Conservation (phyloP, 2,888 invertebrate genomes). For the Clepsis dumicolana region DNA sequence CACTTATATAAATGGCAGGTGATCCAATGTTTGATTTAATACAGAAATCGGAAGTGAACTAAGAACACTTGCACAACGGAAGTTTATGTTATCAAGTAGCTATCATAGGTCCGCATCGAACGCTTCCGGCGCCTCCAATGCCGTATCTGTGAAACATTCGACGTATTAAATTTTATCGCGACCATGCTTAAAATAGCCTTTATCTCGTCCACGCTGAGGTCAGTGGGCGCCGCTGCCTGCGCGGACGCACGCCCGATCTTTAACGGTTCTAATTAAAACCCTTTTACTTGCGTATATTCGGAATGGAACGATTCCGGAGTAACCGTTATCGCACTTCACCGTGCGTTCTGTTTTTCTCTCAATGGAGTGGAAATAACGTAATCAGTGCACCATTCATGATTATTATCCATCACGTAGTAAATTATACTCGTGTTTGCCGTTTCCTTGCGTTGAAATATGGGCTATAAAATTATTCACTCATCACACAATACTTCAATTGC, state of each 20-base stretch:
- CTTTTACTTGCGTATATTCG: slow-evolving; percentile 58
- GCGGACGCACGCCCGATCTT: slow-evolving; percentile 71
- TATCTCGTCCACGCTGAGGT: slow-evolving; percentile 82
- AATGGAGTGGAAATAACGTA: slow-evolving; percentile 44
- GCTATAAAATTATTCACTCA: slow-evolving; percentile 12
- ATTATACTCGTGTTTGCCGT: slow-evolving; percentile 39
- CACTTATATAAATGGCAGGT: slow-evolving; percentile 3
- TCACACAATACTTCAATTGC: slow-evolving; percentile 23
- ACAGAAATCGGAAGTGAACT: slow-evolving; percentile 33
- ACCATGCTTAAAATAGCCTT: slow-evolving; percentile 79
- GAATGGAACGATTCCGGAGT: slow-evolving; percentile 56
- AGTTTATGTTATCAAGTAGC: slow-evolving; percentile 53
- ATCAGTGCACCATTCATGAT: slow-evolving; percentile 43
- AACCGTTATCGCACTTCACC: slow-evolving; percentile 53
- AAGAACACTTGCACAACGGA: slow-evolving; percentile 47
- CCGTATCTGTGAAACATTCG: slow-evolving; percentile 74
- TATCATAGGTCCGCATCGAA: slow-evolving; percentile 60
- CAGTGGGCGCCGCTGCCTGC: slow-evolving; percentile 73
- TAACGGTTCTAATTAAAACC: slow-evolving; percentile 72
- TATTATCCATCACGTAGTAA: slow-evolving; percentile 41
- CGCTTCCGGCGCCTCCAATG: slow-evolving; percentile 77
- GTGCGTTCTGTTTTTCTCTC: slow-evolving; percentile 43
- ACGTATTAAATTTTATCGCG: slow-evolving; percentile 79
- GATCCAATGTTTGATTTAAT: slow-evolving; percentile 8
- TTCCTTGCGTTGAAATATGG: slow-evolving; percentile 27